These are phyloP conservation scores for Calliopum simillimum DNA, from an alignment of 2,888 invertebrate genomes.

Conservation along the genomic window DNA sequence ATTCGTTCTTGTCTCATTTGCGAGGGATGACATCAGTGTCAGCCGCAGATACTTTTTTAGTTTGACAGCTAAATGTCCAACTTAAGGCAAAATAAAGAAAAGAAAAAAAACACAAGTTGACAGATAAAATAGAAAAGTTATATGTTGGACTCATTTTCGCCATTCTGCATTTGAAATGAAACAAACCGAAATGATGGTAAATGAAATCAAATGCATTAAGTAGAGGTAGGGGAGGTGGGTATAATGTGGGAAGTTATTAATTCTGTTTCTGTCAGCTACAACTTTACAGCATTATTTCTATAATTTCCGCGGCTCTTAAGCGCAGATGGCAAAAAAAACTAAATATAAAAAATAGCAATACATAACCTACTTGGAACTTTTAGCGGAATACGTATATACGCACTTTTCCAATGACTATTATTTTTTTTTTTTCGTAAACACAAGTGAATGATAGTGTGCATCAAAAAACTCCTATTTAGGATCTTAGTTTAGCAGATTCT, in stretches of 20 bases:
- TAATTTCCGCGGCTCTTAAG: no score
- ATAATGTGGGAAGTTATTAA: background rate
- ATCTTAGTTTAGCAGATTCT: no score
- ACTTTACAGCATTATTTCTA: background rate
- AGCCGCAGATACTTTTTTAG: slow-evolving; percentile 27
- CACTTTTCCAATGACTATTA: no score
- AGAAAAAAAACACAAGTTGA: slow-evolving; percentile 37
- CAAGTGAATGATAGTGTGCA: no score
- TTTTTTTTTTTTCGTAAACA: no score
- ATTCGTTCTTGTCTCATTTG: no score
- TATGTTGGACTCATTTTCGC: background rate
- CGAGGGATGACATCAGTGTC: slow-evolving; percentile 22
- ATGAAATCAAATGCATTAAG: slow-evolving; percentile 8
- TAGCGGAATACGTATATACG: no score
- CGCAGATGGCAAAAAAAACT: no score
- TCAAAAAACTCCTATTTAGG: no score
- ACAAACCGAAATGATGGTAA: slow-evolving; percentile 13
- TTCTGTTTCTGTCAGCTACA: background rate
- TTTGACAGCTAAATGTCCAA: slow-evolving; percentile 40
- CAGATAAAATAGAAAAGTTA: slow-evolving; percentile 43
- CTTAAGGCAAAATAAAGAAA: slow-evolving; percentile 43
- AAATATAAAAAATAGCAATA: no score
- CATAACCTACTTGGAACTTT: no score
- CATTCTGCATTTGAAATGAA: slow-evolving; percentile 7
- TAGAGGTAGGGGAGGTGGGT: background rate